Evolutionary conservation across 1,140 invertebrate species (phyloP), one percentile per base, ranked within the genome.

Genomic region (Aricia agestis): DNA sequence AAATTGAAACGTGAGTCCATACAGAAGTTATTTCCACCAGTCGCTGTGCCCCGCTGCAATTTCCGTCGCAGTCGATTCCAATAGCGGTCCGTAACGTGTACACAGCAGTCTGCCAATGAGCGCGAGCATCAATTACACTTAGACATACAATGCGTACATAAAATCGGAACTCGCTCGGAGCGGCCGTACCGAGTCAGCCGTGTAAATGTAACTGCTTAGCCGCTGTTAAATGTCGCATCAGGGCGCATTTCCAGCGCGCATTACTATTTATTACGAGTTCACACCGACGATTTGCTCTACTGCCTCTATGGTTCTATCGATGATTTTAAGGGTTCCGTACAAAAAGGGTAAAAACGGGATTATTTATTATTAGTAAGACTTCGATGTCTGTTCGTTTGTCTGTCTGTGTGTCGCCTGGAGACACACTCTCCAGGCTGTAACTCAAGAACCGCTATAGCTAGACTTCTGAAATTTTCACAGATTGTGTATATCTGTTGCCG

Each of bases 201-300:
- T 82, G 79, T 76, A 81, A 77, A 74, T 72, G 72, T 79, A 74
- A 78, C 75, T 74, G 74, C 76, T 79, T 76, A 77, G 10, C 59
- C 17, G 59, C 19, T 19, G 59, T 25, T 63, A 25, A 63, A 63
- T 63, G 59, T 63, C 59, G 59, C 59, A 18, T 19, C 59, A 18
- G 9, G 6, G 58, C 18, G 7, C 18, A 4, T 25, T 15, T 4
- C 45, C 45, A 2, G 45, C 45, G 9, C 45, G 9, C 36, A 36
- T 36, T 36, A 36, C 36, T 36, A 36, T 52, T 52, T 15, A 52
- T 15, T 15, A 13, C 45, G 45, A 52, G 10, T 52, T 52, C 45
- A 13, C 45, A 52, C 45, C 13, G 1, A 52, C 45, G 1, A 11
- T 52, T 52, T 52, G 45, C 45, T 52, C 45, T 11, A 36, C 36